Conservation (phyloP, 2,113 vertebrate genomes). For the Chionis minor region DNA sequence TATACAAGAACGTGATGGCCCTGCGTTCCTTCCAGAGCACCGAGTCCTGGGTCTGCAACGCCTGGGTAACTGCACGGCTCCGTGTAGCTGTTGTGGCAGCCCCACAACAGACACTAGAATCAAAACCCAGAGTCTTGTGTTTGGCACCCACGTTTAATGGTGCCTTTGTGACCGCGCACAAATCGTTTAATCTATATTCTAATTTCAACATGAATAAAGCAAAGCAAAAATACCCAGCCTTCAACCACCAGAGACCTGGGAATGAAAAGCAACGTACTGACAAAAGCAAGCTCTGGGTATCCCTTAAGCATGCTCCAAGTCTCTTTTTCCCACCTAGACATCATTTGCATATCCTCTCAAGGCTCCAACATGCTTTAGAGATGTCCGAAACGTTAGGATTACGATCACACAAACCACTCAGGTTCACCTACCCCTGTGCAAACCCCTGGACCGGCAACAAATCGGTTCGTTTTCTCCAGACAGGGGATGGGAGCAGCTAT, state of each 20-base stretch:
- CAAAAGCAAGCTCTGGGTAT: background rate
- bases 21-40: background rate
- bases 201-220: background rate
- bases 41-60: background rate
- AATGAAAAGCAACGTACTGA: background rate
- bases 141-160: background rate
- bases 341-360: background rate
- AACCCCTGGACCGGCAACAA: background rate
- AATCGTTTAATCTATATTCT: background rate
- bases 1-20: background rate
- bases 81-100: background rate
- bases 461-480: background rate
- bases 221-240: background rate
- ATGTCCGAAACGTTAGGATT: background rate
- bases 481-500: background rate
- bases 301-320: background rate
- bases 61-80: background rate
- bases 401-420: accelerated
- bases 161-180: background rate
- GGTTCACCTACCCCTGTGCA: background rate
- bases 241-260: background rate
- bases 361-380: background rate
- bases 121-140: background rate
- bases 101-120: background rate
- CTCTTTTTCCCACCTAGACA: background rate